A percentile compares a stretch with the other conserved stretches of the same genome.
phyloP scores from a whole-genome alignment of 2,888 invertebrate genomes.

The Melangyna quadrimaculata region DNA sequence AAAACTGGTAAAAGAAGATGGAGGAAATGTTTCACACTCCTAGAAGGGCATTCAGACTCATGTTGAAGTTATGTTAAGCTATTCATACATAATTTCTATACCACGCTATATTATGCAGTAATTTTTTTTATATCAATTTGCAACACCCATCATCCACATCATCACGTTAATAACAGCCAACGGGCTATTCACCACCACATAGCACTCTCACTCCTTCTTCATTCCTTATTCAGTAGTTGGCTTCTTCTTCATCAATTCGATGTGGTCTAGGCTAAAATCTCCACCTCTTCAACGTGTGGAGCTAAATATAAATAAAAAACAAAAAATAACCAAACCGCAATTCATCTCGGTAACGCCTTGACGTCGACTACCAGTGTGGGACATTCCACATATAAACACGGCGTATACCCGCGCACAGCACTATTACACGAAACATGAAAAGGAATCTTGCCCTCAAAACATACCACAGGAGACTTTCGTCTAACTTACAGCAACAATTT shows the following conservation, averaged over 20 bases:
- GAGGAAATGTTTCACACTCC: background rate
- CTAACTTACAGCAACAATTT: conserved; percentile 3
- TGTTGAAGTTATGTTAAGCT: conserved; percentile 2
- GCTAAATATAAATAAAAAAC: background rate
- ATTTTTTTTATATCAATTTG: conserved; percentile 60
- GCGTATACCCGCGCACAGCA: background rate
- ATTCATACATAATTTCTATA: conserved; percentile 1
- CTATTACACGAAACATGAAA: conserved; percentile 27
- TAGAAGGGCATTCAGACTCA: background rate
- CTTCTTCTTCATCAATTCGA: conserved; percentile 65
- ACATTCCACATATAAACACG: conserved; percentile 25
- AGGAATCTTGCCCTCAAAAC: conserved; percentile 66
- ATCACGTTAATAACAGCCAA: conserved; percentile 65
- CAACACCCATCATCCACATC: conserved; percentile 68
- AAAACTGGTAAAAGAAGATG: background rate
- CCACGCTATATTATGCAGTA: background rate
- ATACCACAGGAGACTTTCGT: conserved; percentile 57
- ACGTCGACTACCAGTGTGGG: conserved; percentile 54
- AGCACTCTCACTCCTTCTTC: conserved; percentile 63
- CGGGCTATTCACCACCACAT: conserved; percentile 45
- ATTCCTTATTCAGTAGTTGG: conserved; percentile 64
- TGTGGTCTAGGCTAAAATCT: conserved; percentile 58
- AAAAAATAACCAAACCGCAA: conserved; percentile 31
- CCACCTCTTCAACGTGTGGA: conserved; percentile 50
- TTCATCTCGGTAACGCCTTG: conserved; percentile 70